Percentiles rank a stretch among this genome's conserved stretches.
phyloP scores from a whole-genome alignment of 2,888 invertebrate species.

The Iphiclides podalirius region DNA sequence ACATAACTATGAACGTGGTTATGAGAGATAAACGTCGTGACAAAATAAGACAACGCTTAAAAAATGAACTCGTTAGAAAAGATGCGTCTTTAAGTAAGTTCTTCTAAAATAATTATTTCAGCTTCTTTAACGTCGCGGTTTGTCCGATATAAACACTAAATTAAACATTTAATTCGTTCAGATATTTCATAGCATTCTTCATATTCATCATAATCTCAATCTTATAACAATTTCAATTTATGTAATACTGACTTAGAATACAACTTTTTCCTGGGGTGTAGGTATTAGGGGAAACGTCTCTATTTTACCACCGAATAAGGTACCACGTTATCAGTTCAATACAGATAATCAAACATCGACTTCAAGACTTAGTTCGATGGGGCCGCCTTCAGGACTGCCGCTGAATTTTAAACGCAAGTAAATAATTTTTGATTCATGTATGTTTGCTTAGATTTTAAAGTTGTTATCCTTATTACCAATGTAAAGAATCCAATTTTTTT shows the following conservation, averaged over 20 bases:
- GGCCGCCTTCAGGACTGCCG: slow-evolving; percentile 57
- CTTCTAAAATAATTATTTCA: no score
- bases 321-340: slow-evolving; percentile 59
- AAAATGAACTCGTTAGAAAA: slow-evolving; percentile 55
- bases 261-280: slow-evolving; percentile 28
- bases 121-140: no score
- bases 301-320: slow-evolving; percentile 42
- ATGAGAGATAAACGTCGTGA: slow-evolving; percentile 44
- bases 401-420: slow-evolving; percentile 59
- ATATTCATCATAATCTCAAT: no score
- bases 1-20: slow-evolving; percentile 61
- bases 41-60: slow-evolving; percentile 39
- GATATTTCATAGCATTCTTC: no score
- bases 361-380: slow-evolving; percentile 52
- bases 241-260: no score
- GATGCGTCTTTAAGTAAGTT: slow-evolving; percentile 50
- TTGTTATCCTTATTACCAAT: no score
- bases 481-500: no score
- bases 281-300: slow-evolving; percentile 53
- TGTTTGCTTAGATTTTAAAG: background rate
- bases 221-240: no score
- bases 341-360: slow-evolving; percentile 34
- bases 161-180: background rate
- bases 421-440: no score
- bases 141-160: background rate